These are phyloP conservation scores for Takifugu ocellatus DNA, from an alignment of 2,797 vertebrate genomes.

Conservation along the genomic window DNA sequence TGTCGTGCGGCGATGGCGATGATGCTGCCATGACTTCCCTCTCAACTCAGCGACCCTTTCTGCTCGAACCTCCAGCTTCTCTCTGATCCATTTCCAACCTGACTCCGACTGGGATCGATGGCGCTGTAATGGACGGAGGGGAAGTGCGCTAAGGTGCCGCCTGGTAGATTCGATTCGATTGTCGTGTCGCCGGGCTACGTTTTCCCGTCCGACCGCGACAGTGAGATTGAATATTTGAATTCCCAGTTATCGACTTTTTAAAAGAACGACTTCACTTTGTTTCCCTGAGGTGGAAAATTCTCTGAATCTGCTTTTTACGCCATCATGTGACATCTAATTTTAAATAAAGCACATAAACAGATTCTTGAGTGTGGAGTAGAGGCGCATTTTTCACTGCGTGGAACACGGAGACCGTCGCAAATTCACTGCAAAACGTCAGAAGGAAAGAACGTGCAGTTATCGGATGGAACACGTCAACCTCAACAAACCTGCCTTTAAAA, in stretches of 20 bases:
- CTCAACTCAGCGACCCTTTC: neutral
- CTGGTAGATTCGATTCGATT: constrained; percentile 58
- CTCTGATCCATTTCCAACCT: constrained; percentile 47
- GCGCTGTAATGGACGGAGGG: constrained; percentile 49
- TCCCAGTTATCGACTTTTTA: constrained; percentile 1
- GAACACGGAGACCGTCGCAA: neutral
- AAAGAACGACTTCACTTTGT: constrained; percentile 11
- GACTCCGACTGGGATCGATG: constrained; percentile 59
- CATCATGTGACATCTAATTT: constrained; percentile 14
- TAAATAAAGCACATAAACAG: constrained; percentile 13
- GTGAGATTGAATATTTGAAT: neutral
- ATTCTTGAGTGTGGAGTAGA: constrained; percentile 17
- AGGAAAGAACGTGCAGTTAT: constrained; percentile 6
- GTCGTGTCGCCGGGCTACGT: constrained; percentile 24
- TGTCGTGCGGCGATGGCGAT: constrained; percentile 20
- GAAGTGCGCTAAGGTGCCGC: constrained; percentile 51
- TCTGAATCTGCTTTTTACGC: constrained; percentile 7
- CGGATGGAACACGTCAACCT: constrained; percentile 31
- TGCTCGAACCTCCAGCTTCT: constrained; percentile 28
- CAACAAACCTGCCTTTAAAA: constrained; percentile 44
- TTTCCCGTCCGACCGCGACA: constrained; percentile 12
- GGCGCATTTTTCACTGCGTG: constrained; percentile 21
- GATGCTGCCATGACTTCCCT: constrained; percentile 9
- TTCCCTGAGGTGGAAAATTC: neutral
- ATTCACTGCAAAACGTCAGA: no score